phyloP scores from a whole-genome alignment of 92 coral and sea anemone genomes.

The Paramuricea clavata region DNA sequence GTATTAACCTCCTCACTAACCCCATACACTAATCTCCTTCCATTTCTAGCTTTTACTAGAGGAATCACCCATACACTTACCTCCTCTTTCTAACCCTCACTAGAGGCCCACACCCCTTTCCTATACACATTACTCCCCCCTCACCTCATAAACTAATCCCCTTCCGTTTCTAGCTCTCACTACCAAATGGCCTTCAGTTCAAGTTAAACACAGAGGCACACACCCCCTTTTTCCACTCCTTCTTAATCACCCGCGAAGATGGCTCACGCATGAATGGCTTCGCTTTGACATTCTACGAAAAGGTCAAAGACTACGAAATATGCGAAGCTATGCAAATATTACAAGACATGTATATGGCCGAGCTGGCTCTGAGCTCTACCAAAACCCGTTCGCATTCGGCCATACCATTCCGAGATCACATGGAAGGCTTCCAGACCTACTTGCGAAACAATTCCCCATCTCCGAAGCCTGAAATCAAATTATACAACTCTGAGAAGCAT shows the following conservation, averaged over 20 bases:
- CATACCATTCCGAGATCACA: slow-evolving; percentile 19
- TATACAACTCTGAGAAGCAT: slow-evolving; percentile 76
- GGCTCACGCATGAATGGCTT: slow-evolving; percentile 94
- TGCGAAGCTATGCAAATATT: slow-evolving; percentile 89
- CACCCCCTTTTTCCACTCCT: slow-evolving; percentile 81
- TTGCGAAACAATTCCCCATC: slow-evolving; percentile 43
- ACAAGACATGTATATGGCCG: slow-evolving; percentile 96
- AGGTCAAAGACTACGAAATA: slow-evolving; percentile 82
- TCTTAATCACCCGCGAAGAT: slow-evolving; percentile 95
- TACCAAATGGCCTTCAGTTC: slow-evolving; percentile 94
- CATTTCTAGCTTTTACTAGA: slow-evolving; percentile 83
- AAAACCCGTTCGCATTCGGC: slow-evolving; percentile 77
- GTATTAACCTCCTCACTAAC: too few relatives aligned
- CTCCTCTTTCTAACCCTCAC: slow-evolving; percentile 81
- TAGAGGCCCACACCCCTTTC: not conserved
- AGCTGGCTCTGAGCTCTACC: slow-evolving; percentile 73
- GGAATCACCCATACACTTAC: slow-evolving; percentile 50
- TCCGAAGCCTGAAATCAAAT: slow-evolving; percentile 54
- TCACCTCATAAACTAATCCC: not conserved
- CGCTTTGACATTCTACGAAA: slow-evolving; percentile 86
- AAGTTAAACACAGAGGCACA: slow-evolving; percentile 83
- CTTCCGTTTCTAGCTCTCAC: slow-evolving; percentile 74
- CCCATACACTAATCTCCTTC: not conserved
- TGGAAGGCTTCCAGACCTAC: not conserved
- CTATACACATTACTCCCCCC: not conserved